These are phyloP conservation scores for Scolanthus callimorphus DNA, from an alignment of 92 coral and sea anemone species.

Conservation along the genomic window DNA sequence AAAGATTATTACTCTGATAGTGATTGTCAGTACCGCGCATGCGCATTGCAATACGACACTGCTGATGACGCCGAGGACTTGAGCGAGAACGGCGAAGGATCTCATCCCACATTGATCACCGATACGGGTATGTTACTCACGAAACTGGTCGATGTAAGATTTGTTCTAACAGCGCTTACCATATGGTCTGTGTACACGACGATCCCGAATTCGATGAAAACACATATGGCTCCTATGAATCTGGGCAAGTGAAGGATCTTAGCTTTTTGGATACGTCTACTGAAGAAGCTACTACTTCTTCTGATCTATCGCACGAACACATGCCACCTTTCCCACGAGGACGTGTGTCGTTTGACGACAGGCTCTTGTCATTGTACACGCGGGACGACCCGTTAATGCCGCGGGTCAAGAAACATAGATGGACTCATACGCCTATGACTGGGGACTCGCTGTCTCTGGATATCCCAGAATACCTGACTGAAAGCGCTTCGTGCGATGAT, in stretches of 20 bases:
- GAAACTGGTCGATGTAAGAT: conserved; percentile 19
- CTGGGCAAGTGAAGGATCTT: not conserved
- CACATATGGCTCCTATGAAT: conserved; percentile 10
- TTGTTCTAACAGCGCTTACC: conserved; percentile 22
- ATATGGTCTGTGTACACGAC: conserved; percentile 24
- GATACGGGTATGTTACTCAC: conserved; percentile 9
- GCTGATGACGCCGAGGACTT: conserved; percentile 2
- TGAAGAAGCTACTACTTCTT: conserved; percentile 1
- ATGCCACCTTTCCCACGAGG: not conserved
- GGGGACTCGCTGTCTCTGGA: conserved; percentile 4
- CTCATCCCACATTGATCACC: conserved; percentile 11
- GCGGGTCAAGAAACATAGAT: conserved; percentile 8
- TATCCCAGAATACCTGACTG: conserved; percentile 5
- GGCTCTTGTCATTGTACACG: conserved; percentile 12
- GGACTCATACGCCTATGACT: conserved; percentile 28
- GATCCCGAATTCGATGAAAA: conserved; percentile 2
- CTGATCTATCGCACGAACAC: not conserved
- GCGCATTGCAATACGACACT: conserved; percentile 3
- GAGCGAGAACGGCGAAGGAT: conserved; percentile 17
- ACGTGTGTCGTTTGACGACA: conserved; percentile 22
- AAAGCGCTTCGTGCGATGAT: conserved; percentile 26
- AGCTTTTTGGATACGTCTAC: not conserved
- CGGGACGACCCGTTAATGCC: conserved; percentile 15
- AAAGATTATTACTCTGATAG: conserved; percentile 35
- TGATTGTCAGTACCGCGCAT: not conserved